Evolutionary conservation across 2,113 vertebrate genomes (phyloP).

Genomic region (Origma solitaria): DNA sequence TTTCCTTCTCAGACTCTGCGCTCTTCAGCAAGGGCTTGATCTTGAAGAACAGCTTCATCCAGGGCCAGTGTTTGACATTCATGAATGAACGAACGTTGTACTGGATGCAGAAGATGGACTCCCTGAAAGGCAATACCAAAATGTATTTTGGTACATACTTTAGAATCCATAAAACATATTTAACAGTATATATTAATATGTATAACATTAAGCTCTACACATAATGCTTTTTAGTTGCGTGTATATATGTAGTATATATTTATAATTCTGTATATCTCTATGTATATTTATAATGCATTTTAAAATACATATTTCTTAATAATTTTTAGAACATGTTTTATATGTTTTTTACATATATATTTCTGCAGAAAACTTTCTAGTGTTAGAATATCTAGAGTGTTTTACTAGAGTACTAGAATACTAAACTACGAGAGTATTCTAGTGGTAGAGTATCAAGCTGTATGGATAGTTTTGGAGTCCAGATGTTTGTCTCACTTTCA

Average conservation of each 20-base stretch:
- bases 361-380: background rate
- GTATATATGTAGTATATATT: background rate
- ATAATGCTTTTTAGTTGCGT: background rate
- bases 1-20: constrained; percentile 79
- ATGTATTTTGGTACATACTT: background rate
- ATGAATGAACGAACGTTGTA: constrained; percentile 86
- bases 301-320: background rate
- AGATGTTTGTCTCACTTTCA: background rate
- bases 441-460: background rate
- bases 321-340: background rate
- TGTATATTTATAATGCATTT: background rate
- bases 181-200: background rate
- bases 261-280: background rate
- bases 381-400: background rate
- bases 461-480: background rate
- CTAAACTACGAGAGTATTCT: no score
- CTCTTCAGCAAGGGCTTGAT: constrained; percentile 86
- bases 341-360: background rate
- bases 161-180: background rate
- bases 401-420: no score
- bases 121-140: constrained; percentile 59
- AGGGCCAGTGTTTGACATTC: constrained; percentile 84
- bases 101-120: constrained; percentile 83
- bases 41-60: constrained; percentile 83
- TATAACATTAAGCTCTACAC: background rate